These are phyloP conservation scores for Ranitomeya variabilis DNA, from an alignment of 2,113 vertebrate genomes.

Conservation along the genomic window DNA sequence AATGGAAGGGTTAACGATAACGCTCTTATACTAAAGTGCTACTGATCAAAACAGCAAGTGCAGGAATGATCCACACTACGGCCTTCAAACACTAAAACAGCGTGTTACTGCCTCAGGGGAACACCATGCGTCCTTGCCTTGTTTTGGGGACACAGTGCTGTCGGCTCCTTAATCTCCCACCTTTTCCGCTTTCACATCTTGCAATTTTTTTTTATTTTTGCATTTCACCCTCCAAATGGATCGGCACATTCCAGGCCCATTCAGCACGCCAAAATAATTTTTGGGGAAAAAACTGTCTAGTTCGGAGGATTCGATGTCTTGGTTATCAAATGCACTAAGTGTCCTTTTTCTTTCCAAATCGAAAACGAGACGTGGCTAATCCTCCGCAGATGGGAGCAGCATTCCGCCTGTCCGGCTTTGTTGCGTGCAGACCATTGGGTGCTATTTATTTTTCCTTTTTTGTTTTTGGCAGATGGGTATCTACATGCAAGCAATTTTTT, in stretches of 20 bases:
- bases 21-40: slow-evolving; percentile 75
- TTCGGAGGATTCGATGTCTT: slow-evolving; percentile 63
- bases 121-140: slow-evolving; percentile 77
- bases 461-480: neutral
- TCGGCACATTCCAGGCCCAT: slow-evolving; percentile 66
- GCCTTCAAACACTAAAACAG: slow-evolving; percentile 59
- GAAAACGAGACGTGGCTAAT: neutral
- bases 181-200: neutral
- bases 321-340: slow-evolving; percentile 74
- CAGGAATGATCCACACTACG: slow-evolving; percentile 41
- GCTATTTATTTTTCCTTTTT: no score
- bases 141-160: slow-evolving; percentile 79
- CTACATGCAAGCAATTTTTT: neutral
- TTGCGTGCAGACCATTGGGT: neutral
- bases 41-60: slow-evolving; percentile 66
- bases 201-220: slow-evolving; percentile 59
- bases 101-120: slow-evolving; percentile 77
- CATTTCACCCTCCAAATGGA: slow-evolving; percentile 82
- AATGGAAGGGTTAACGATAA: slow-evolving; percentile 63
- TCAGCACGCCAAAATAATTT: slow-evolving; percentile 71
- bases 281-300: slow-evolving; percentile 63
- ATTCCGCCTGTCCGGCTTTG: slow-evolving; percentile 4
- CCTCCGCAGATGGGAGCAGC: neutral
- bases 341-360: slow-evolving; percentile 75
- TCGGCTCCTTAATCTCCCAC: slow-evolving; percentile 50